Base-by-base conservation (phyloP, 2,888 invertebrate genomes). In the Polyommatus icarus region DNA sequence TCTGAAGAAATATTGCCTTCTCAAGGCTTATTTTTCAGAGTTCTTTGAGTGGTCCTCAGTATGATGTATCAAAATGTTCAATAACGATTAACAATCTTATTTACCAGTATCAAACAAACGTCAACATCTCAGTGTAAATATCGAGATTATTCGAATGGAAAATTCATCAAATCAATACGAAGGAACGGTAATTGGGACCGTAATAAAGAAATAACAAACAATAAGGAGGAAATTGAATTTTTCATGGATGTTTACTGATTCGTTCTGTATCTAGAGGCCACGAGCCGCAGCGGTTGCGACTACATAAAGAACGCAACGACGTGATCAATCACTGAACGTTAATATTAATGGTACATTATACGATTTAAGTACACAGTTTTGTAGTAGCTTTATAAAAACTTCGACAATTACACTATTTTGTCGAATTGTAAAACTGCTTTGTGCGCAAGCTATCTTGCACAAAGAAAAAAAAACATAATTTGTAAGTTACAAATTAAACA, bases 101-200 rank as follows among this genome's bases (percentile, higher is more conserved):
- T 67, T 67, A 6, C 29, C 46, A 46, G 20, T 46, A 40, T 40
- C 73, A 15, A 73, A 46, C 36, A 12, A 24, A 54, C 24, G 75
- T 50, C 50, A 54, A 75, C 46, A 75, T 75, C 50, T 8, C 73
- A n/a, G 71, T 71, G 50, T 29, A 57, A 59, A 78, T 76, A 71
- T 71, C 40, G 71, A 40, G 76, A 59, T 50, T 77, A 54, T 24
- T 67, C 20, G 71, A 77, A 54, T 20, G 88, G 87, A 88, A 89
- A 89, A 89, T 90, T 90, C 89, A 89, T 88, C 87, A 88, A 90
- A 89, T 89, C 86, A 87, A 84, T 83, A 83, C 82, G 83, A 84
- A 85, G 86, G 84, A 83, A 71, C 67, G 67, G 67, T 67, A 67
- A 91, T 91, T 91, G 90, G 89, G 85, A 81, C 46, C 76, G 59